Conservation (phyloP, 1,140 invertebrate genomes). For the Sesamia nonagrioides region DNA sequence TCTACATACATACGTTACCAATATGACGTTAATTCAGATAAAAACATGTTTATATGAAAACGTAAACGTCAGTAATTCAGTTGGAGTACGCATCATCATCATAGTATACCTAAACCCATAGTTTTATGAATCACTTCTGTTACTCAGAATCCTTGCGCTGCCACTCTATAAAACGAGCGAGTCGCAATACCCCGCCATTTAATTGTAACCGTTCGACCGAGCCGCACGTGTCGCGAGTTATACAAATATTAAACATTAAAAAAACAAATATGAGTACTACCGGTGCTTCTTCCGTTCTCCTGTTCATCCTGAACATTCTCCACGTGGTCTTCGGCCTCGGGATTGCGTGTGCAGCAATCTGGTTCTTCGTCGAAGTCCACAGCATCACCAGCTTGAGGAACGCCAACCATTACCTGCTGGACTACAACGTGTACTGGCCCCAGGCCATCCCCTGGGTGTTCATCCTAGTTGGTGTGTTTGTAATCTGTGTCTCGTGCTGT, state of each 20-base stretch:
- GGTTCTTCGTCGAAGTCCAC: conserved; percentile 79
- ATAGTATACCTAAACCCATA: background rate
- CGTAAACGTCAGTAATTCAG: background rate
- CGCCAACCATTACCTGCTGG: conserved; percentile 77
- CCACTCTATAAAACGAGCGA: conserved; percentile 37
- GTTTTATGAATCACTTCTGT: conserved; percentile 1
- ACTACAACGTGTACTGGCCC: conserved; percentile 82
- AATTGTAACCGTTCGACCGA: conserved; percentile 58
- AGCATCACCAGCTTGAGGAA: conserved; percentile 75
- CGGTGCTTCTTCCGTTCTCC: conserved; percentile 55
- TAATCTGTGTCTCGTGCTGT: conserved; percentile 70
- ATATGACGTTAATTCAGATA: too few relatives aligned
- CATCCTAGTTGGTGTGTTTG: conserved; percentile 69
- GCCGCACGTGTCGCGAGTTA: conserved; percentile 55
- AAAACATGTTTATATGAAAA: background rate
- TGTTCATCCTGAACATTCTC: conserved; percentile 74
- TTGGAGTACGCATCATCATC: background rate
- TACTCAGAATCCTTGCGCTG: conserved; percentile 19
- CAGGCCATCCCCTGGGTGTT: conserved; percentile 81
- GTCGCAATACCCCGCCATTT: conserved; percentile 67
- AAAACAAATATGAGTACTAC: conserved; percentile 54
- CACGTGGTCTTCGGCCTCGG: conserved; percentile 69
- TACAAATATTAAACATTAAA: conserved; percentile 14
- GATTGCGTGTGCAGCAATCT: conserved; percentile 69
- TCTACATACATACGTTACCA: too few relatives aligned